Percentiles rank a stretch among this genome's conserved stretches.
Evolutionary conservation across 2,113 vertebrate genomes (phyloP).

Genomic region (Paramisgurnus dabryanus): DNA sequence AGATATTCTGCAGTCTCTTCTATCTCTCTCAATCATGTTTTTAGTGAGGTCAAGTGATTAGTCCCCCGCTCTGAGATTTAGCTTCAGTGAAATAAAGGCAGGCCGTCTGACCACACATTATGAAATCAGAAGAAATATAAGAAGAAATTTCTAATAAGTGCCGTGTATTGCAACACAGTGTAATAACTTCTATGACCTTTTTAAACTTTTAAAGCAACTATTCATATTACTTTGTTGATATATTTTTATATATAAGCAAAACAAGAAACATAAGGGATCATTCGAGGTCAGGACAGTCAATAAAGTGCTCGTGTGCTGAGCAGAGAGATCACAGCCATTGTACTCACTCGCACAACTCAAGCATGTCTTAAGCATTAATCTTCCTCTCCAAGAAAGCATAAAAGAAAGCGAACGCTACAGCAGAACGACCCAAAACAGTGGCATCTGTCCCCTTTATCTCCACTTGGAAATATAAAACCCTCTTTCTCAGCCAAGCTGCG

Average conservation of each 20-base stretch:
- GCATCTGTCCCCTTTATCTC: conserved; percentile 3
- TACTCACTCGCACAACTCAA: neutral
- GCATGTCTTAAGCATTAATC: conserved; percentile 19
- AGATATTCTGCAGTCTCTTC: neutral
- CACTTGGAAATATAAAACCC: neutral
- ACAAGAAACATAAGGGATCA: neutral
- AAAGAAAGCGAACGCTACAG: neutral
- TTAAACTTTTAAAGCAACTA: neutral
- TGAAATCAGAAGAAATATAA: neutral
- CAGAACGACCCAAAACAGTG: neutral
- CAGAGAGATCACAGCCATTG: neutral
- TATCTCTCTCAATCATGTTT: neutral
- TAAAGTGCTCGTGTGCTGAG: neutral
- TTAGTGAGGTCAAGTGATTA: neutral
- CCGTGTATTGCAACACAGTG: neutral
- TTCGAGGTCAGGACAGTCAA: conserved; percentile 18
- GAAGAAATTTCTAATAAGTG: neutral
- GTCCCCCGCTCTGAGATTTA: neutral
- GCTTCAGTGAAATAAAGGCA: neutral
- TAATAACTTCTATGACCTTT: neutral
- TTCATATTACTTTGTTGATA: neutral
- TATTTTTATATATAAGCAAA: conserved; percentile 4
- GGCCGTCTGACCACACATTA: neutral
- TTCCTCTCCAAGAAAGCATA: neutral
- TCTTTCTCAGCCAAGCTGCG: neutral